phyloP scores from a whole-genome alignment of 2,113 vertebrate species.

The Lontra canadensis region DNA sequence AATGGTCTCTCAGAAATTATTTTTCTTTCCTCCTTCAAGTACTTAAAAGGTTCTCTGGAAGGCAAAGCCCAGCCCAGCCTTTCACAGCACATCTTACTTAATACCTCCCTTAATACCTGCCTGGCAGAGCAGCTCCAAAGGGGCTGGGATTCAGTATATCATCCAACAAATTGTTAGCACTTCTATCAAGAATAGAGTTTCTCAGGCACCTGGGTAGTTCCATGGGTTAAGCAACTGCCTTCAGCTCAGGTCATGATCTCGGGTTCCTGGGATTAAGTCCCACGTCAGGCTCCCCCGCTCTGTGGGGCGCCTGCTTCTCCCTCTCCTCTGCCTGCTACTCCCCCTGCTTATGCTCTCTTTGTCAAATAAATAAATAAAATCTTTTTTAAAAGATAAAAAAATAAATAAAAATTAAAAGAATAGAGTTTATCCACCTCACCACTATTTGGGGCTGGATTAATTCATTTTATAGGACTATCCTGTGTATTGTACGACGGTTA shows the following conservation, averaged over 20 bases:
- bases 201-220: background rate
- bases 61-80: background rate
- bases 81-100: background rate
- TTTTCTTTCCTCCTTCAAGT: background rate
- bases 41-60: background rate
- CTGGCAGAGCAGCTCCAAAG: background rate
- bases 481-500: background rate
- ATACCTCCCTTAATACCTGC: background rate
- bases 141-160: background rate
- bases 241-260: too few species aligned
- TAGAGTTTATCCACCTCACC: background rate
- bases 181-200: background rate
- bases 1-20: constrained; percentile 1
- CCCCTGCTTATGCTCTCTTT: too few species aligned
- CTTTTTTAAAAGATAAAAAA: too few species aligned
- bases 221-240: too few species aligned
- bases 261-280: too few species aligned
- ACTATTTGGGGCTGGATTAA: background rate
- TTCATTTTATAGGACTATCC: too few species aligned
- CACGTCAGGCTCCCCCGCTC: too few species aligned
- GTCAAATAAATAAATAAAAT: too few species aligned
- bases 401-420: background rate
- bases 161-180: background rate
- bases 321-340: too few species aligned
- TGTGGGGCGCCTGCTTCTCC: too few species aligned